phyloP scores from a whole-genome alignment of 2,888 invertebrate species.

The Antitype chi region DNA sequence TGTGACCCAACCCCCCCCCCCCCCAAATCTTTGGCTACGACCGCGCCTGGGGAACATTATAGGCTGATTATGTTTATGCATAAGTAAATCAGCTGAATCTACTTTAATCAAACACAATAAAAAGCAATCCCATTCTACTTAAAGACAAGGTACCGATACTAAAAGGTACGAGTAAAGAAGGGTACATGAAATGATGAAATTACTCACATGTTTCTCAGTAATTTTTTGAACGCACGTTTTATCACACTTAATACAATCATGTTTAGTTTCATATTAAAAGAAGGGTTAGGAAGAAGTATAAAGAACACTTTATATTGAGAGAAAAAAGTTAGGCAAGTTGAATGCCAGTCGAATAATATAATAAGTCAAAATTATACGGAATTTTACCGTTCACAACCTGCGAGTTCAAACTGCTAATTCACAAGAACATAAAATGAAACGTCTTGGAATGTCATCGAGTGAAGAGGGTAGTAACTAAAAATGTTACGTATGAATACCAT shows the following conservation, averaged over 20 bases:
- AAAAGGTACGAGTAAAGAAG: not conserved
- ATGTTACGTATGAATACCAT: not conserved
- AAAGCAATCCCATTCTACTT: not conserved
- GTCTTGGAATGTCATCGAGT: not conserved
- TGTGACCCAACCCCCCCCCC: too few species aligned
- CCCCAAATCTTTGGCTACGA: too few species aligned
- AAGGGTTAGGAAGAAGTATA: constrained; percentile 37
- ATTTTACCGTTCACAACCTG: constrained; percentile 2
- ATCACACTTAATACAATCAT: constrained; percentile 61
- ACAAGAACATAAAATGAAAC: constrained; percentile 6
- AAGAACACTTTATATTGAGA: constrained; percentile 28
- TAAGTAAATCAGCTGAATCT: not conserved
- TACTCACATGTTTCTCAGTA: constrained; percentile 81
- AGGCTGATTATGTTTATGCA: not conserved
- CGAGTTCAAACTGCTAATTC: constrained; percentile 4
- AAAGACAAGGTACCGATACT: not conserved
- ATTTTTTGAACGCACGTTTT: constrained; percentile 76
- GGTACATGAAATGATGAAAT: not conserved
- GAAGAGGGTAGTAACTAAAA: constrained; percentile 19
- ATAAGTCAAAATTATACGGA: constrained; percentile 2
- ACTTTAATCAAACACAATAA: not conserved
- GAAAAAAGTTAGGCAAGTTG: constrained; percentile 1
- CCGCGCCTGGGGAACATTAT: too few species aligned
- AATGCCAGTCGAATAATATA: constrained; percentile 29
- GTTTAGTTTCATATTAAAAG: constrained; percentile 1